phyloP scores from a whole-genome alignment of 2,113 vertebrate genomes.

The Rhagologus leucostigma region DNA sequence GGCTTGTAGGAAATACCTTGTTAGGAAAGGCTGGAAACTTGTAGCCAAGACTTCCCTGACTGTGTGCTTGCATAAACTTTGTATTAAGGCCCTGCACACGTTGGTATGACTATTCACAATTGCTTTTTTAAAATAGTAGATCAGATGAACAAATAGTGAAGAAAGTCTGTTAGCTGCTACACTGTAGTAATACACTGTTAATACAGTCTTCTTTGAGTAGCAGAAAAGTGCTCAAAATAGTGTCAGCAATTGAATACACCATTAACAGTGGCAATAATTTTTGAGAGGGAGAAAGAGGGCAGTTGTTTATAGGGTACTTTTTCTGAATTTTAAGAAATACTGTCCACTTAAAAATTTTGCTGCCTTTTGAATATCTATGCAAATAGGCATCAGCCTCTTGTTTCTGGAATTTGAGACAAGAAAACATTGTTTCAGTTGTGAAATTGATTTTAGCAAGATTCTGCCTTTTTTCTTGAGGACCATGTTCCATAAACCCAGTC shows the following conservation, averaged over 20 bases:
- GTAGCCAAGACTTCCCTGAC: background rate
- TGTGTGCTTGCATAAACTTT: background rate
- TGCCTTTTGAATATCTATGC: background rate
- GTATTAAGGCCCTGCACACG: accelerated
- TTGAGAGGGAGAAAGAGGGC: background rate
- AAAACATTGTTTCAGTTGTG: background rate
- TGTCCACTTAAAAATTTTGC: background rate
- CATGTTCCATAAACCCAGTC: background rate
- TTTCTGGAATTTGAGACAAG: background rate
- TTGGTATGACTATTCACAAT: background rate
- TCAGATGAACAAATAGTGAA: background rate
- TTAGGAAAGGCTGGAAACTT: slow-evolving; percentile 22
- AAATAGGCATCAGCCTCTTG: background rate
- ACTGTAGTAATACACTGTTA: background rate
- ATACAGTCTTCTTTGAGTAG: background rate
- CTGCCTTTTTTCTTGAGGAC: background rate
- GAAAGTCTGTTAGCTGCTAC: background rate
- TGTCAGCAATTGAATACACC: background rate
- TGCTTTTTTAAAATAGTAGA: background rate
- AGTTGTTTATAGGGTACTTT: background rate
- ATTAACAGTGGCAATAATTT: background rate
- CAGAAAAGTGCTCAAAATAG: background rate
- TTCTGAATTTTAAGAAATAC: background rate
- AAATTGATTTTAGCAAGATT: background rate
- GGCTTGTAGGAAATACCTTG: background rate